Evolutionary conservation across 2,113 vertebrate genomes (phyloP), one percentile per base, ranked within the genome.

Genomic region (Dissostichus mawsoni): DNA sequence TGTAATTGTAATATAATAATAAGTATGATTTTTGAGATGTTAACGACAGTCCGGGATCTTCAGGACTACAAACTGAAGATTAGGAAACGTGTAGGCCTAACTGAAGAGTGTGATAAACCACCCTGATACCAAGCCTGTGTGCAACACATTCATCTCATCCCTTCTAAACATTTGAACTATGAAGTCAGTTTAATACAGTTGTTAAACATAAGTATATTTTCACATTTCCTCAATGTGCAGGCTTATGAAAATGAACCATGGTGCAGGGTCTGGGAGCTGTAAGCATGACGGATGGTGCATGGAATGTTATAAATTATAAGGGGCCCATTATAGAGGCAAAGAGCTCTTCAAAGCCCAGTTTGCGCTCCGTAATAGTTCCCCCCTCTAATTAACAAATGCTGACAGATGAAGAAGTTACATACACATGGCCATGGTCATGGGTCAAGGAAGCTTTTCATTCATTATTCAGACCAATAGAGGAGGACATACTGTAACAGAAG

Each of bases 341-440:
- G 76, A 65, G 71, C 79, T 84, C 44, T 36, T 84, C 73, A 86
- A 82, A 90, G 86, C 41, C 36, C 57, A n/a, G 69, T 69, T 69
- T 84, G 71, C 67, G 70, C 52, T 74, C 45, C n/a, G 66, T 20
- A 51, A 20, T 11, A n/a, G 48, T 66, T 50, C 52, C 76, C 48
- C 36, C 45, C 76, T 63, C 87, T 90, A 90, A 92, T 94, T 91
- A 94, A 93, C 67, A 80, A 75, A 87, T 13, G 82, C 62, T 89
- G 90, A 93, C 84, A 88, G 89, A 89, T 86, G 72, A 89, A 83
- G 83, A 83, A 56, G 72, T 89, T 87, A 67, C 73, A 72, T 52
- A 78, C 72, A 87, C 76, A 83, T 70, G n/a, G n/a, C 29, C 73
- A 8, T 64, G 63, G 90, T 83, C 88, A 80, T 62, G 87, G 92